Percentiles rank a stretch among this genome's conserved stretches.
phyloP scores from a whole-genome alignment of 2,113 vertebrate genomes.

The Pteronura brasiliensis region DNA sequence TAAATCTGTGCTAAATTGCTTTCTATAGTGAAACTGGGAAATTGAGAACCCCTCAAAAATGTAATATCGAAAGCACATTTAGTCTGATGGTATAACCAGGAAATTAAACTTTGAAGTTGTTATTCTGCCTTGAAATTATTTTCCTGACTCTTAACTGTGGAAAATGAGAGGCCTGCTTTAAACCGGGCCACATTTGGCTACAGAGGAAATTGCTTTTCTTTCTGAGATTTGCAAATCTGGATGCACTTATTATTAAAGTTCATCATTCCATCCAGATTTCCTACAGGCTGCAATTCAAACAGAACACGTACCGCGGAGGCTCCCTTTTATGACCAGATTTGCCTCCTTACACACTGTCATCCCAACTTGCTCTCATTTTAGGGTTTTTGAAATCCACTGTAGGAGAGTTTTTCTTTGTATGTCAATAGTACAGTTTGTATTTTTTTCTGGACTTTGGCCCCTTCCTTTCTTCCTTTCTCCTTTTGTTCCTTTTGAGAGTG shows the following conservation, averaged over 20 bases:
- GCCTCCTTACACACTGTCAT: background rate
- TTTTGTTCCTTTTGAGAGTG: background rate
- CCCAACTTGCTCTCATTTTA: background rate
- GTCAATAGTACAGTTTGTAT: background rate
- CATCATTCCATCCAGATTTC: background rate
- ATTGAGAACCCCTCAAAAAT: background rate
- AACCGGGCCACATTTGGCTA: constrained; percentile 44
- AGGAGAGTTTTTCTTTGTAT: constrained; percentile 7
- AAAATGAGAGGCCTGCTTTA: constrained; percentile 51
- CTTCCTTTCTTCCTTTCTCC: background rate
- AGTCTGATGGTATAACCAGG: constrained; percentile 47
- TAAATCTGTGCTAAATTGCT: background rate
- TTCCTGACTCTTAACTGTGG: constrained; percentile 51
- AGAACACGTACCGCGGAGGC: background rate
- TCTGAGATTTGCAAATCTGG: constrained; percentile 50
- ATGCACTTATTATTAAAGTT: constrained; percentile 45
- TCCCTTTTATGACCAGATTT: constrained; percentile 25
- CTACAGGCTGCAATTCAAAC: background rate
- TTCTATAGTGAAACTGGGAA: background rate
- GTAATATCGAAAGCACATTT: constrained; percentile 33
- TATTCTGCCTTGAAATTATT: constrained; percentile 46
- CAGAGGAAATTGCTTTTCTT: constrained; percentile 67
- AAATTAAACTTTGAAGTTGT: constrained; percentile 63
- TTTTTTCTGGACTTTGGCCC: constrained; percentile 6
- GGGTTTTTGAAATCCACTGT: constrained; percentile 40